phyloP scores from a whole-genome alignment of 2,113 vertebrate species.

The Xenopus tropicalis region DNA sequence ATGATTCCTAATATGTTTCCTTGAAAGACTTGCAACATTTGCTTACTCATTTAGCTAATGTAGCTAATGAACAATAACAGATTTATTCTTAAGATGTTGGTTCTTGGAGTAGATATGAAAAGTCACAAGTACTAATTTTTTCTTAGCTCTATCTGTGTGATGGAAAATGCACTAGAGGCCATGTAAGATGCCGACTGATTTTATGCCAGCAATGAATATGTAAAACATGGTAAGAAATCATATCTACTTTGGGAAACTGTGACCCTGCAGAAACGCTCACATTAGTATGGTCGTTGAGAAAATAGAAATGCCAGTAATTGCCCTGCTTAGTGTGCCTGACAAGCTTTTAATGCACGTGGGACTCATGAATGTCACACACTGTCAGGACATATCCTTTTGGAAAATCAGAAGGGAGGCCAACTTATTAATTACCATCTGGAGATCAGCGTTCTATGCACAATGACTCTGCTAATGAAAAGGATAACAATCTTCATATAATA shows the following conservation, averaged over 20 bases:
- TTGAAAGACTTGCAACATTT: too few species aligned
- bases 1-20: too few species aligned
- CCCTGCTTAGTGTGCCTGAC: background rate
- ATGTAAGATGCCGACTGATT: conserved; percentile 13
- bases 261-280: background rate
- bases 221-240: conserved; percentile 5
- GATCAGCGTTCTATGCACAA: background rate
- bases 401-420: background rate
- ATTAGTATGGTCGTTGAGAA: background rate
- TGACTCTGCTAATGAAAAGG: background rate
- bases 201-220: conserved; percentile 7
- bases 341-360: background rate
- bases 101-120: background rate
- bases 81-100: background rate
- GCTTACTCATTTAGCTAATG: too few species aligned
- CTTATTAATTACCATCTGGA: conserved; percentile 5
- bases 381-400: background rate
- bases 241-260: background rate
- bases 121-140: conserved; percentile 13
- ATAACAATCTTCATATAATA: background rate
- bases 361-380: conserved; percentile 4
- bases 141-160: background rate
- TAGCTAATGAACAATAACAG: background rate
- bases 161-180: background rate
- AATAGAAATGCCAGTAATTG: background rate